These are phyloP conservation scores for Microtus pennsylvanicus DNA, from an alignment of 2,113 vertebrate species.

Conservation along the genomic window DNA sequence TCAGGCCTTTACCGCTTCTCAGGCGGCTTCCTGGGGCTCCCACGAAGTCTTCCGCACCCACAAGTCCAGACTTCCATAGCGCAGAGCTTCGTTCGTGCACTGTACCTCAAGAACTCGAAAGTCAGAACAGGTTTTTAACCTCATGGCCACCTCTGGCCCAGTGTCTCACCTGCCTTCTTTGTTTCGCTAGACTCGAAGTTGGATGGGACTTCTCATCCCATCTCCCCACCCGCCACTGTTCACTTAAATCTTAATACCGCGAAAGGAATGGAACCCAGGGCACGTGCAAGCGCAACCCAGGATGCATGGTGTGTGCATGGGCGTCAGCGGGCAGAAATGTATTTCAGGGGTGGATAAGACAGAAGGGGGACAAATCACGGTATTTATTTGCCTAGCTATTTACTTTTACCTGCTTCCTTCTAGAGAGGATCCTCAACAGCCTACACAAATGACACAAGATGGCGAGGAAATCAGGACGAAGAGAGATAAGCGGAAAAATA, in stretches of 20 bases:
- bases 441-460: constrained; percentile 63
- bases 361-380: not conserved
- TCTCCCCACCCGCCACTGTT: not conserved
- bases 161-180: not conserved
- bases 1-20: not conserved
- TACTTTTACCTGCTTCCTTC: constrained; percentile 67
- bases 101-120: not conserved
- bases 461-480: constrained; percentile 44
- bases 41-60: not conserved
- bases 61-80: not conserved
- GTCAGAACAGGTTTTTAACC: not conserved
- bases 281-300: not conserved
- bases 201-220: not conserved
- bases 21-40: not conserved
- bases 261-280: not conserved
- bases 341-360: constrained; percentile 58
- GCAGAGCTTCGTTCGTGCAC: not conserved
- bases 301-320: constrained; percentile 4
- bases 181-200: not conserved
- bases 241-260: not conserved
- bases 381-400: constrained; percentile 35
- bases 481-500: constrained; percentile 22
- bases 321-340: not conserved
- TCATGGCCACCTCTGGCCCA: not conserved
- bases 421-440: constrained; percentile 39